A percentile compares a stretch with the other conserved stretches of the same genome.
Evolutionary conservation across 1,140 invertebrate species (phyloP).

Genomic region (Pseudomyrmex flavicornis): DNA sequence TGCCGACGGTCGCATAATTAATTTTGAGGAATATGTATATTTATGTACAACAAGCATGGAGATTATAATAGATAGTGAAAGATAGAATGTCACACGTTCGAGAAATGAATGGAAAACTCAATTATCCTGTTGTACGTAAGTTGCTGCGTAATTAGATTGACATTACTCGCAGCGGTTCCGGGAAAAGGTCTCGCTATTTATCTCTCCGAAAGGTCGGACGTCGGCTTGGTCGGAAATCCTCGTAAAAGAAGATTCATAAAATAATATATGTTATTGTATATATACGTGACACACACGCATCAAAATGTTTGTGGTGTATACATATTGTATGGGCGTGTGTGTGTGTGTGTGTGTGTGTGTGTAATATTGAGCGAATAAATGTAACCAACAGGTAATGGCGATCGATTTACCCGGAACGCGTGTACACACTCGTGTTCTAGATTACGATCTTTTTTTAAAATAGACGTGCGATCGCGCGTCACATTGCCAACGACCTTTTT

Average conservation of each 20-base stretch:
- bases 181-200: slow-evolving; percentile 41
- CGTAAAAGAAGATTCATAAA: slow-evolving; percentile 1
- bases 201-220: slow-evolving; percentile 52
- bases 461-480: background rate
- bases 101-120: background rate
- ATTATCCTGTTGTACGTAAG: slow-evolving; percentile 25
- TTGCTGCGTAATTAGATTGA: slow-evolving; percentile 62
- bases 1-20: background rate
- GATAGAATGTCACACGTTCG: background rate
- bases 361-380: background rate
- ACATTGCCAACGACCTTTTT: slow-evolving; percentile 35
- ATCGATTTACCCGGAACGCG: background rate
- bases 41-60: background rate
- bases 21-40: background rate
- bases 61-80: background rate
- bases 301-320: too few species aligned
- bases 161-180: slow-evolving; percentile 43
- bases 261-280: background rate
- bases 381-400: background rate
- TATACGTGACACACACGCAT: background rate
- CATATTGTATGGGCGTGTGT: too few species aligned
- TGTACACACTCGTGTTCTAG: background rate
- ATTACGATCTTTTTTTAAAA: background rate
- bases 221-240: background rate
- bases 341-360: too few species aligned